Conservation (phyloP, 2,888 invertebrate genomes). For the Cryptus armator region DNA sequence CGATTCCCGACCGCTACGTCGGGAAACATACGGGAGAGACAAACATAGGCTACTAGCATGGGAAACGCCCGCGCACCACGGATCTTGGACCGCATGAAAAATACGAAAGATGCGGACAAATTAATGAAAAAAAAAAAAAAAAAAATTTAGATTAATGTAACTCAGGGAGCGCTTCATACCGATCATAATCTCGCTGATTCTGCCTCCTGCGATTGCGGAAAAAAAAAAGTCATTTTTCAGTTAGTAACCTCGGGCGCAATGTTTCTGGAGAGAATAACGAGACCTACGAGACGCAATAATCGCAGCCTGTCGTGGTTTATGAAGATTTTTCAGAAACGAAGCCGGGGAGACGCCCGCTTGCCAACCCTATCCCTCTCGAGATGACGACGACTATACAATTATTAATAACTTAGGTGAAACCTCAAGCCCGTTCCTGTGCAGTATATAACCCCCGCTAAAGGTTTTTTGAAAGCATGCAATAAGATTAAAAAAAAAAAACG, state of each 20-base stretch:
- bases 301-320: conserved; percentile 51
- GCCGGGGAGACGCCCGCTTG: conserved; percentile 38
- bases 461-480: conserved; percentile 45
- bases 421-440: conserved; percentile 25
- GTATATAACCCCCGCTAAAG: conserved; percentile 30
- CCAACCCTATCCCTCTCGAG: conserved; percentile 43
- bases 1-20: conserved; percentile 16
- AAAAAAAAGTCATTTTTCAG: background rate
- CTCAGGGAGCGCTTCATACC: no score
- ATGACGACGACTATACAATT: conserved; percentile 60
- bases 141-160: background rate
- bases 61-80: conserved; percentile 57
- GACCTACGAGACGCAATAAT: conserved; percentile 24
- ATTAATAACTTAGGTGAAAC: conserved; percentile 67
- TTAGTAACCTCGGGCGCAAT: conserved; percentile 45
- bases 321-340: conserved; percentile 54
- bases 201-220: background rate
- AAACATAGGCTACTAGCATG: conserved; percentile 41
- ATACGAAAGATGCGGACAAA: conserved; percentile 17
- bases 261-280: conserved; percentile 14
- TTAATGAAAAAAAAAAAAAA: background rate
- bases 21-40: conserved; percentile 38
- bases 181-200: no score
- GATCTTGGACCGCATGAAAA: conserved; percentile 46
- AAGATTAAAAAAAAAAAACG: conserved; percentile 18